A percentile compares a stretch with the other conserved stretches of the same genome.
Conservation (phyloP, 2,113 vertebrate species). For the Corynorhinus townsendii region DNA sequence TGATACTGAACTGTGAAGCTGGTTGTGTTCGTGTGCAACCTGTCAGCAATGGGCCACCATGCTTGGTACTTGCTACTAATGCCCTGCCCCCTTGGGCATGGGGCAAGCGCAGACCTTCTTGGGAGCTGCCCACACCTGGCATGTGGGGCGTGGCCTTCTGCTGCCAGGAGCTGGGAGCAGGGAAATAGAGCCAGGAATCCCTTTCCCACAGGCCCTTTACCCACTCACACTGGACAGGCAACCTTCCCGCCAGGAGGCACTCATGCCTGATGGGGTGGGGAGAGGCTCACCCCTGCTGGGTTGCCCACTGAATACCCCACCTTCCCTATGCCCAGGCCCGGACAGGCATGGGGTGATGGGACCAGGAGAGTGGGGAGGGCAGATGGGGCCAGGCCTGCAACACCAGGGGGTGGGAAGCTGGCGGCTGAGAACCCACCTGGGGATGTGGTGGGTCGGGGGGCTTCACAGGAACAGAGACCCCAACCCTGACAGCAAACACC, state of each 20-base stretch:
- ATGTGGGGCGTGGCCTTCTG: accelerated
- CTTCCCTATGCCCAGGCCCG: not conserved
- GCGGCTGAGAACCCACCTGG: not conserved
- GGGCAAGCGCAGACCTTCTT: not conserved
- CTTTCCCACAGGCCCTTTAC: not conserved
- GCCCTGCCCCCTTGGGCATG: too few species aligned
- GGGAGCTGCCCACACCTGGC: not conserved
- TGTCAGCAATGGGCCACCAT: not conserved
- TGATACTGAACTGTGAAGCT: not conserved
- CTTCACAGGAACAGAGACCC: not conserved
- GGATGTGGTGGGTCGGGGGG: not conserved
- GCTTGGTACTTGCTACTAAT: not conserved
- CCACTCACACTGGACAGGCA: not conserved
- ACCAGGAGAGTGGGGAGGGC: not conserved
- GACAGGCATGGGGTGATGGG: too few species aligned
- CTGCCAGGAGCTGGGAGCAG: not conserved
- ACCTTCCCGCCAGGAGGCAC: not conserved
- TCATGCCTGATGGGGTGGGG: too few species aligned
- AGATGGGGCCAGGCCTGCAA: not conserved
- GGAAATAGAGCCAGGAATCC: not conserved
- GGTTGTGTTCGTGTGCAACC: not conserved
- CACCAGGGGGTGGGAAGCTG: not conserved
- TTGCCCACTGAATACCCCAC: not conserved
- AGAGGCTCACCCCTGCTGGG: not conserved
- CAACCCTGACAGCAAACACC: not conserved